phyloP scores from a whole-genome alignment of 2,113 vertebrate genomes.

The Tupaia chinensis region DNA sequence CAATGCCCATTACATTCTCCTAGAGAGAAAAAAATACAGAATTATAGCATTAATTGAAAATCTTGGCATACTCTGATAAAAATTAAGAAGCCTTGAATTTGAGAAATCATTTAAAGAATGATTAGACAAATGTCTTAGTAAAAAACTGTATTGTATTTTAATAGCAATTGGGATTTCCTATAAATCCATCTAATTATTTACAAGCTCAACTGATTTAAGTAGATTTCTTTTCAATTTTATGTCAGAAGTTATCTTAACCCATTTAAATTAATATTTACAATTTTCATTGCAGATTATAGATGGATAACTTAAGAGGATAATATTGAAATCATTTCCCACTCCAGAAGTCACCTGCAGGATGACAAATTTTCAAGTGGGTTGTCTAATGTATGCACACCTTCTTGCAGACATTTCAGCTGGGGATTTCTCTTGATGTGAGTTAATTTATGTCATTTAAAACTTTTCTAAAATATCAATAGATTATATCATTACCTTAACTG shows the following conservation, averaged over 20 bases:
- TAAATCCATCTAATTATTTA: constrained; percentile 28
- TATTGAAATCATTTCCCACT: constrained; percentile 26
- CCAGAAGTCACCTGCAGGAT: neutral
- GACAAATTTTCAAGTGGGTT: neutral
- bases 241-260: constrained; percentile 34
- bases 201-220: constrained; percentile 1
- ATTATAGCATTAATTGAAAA: neutral
- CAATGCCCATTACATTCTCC: neutral
- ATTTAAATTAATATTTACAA: constrained; percentile 20
- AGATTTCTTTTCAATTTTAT: constrained; percentile 34
- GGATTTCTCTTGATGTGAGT: neutral
- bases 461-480: neutral
- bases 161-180: constrained; percentile 2
- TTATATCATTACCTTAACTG: constrained; percentile 7
- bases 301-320: neutral
- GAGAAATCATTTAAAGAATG: constrained; percentile 5
- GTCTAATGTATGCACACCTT: neutral
- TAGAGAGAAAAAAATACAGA: neutral
- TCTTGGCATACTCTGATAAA: neutral
- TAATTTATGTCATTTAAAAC: neutral
- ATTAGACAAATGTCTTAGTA: neutral
- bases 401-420: neutral
- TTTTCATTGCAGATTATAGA: neutral
- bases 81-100: neutral
- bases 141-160: constrained; percentile 11